These are phyloP conservation scores for Zygogramma bicolorata DNA, from an alignment of 2,888 invertebrate genomes.

Conservation along the genomic window DNA sequence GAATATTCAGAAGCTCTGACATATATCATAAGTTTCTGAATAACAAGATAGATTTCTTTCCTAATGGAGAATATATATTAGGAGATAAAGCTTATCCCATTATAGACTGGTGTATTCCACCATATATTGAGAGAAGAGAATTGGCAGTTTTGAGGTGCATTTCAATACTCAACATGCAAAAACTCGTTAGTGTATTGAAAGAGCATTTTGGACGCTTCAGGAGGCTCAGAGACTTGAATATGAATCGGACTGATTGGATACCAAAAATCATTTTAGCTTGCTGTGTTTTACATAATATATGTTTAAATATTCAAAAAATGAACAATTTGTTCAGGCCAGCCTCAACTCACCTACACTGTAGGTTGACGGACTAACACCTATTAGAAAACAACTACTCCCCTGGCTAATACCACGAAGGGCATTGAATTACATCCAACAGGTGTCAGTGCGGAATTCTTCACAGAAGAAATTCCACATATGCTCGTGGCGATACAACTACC, in stretches of 20 bases:
- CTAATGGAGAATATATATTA: conserved; percentile 12
- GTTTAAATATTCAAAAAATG: too few species aligned
- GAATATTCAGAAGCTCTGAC: conserved; percentile 44
- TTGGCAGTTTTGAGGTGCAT: conserved; percentile 7
- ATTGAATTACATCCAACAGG: too few species aligned
- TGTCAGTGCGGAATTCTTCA: too few species aligned
- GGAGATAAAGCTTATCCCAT: conserved; percentile 26
- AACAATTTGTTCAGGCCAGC: too few species aligned
- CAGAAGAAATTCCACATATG: too few species aligned
- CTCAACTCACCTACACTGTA: too few species aligned
- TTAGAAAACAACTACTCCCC: too few species aligned
- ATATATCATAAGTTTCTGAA: not conserved
- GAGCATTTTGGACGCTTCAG: conserved; percentile 22
- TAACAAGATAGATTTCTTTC: not conserved
- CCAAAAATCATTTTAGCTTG: conserved; percentile 43
- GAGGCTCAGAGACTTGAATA: conserved; percentile 15
- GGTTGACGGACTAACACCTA: too few species aligned
- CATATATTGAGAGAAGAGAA: conserved; percentile 18
- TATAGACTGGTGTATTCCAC: not conserved
- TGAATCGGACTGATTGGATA: conserved; percentile 11
- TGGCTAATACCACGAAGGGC: too few species aligned
- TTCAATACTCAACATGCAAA: conserved; percentile 20
- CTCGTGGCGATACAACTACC: too few species aligned
- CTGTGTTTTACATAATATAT: too few species aligned
- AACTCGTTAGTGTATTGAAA: conserved; percentile 14